These are phyloP conservation scores for Poecilia wingei DNA, from an alignment of 2,797 vertebrate genomes.

Conservation along the genomic window DNA sequence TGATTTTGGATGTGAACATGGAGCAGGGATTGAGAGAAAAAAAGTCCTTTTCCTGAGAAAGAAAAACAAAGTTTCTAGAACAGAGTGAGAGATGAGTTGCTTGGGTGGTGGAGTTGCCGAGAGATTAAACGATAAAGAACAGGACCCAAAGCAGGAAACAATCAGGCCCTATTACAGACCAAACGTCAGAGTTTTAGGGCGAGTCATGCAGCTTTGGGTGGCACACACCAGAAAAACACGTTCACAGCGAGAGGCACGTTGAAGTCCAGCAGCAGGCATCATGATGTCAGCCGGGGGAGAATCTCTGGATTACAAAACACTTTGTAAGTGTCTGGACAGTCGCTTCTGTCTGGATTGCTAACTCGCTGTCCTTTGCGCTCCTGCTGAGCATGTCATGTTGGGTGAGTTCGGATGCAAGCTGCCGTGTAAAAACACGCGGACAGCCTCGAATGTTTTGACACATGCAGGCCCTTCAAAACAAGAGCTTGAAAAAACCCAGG, in stretches of 20 bases:
- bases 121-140: constrained; percentile 72
- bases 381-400: constrained; percentile 26
- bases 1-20: not conserved
- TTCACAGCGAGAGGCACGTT: constrained; percentile 39
- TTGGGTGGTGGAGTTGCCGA: constrained; percentile 67
- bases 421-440: constrained; percentile 1
- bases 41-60: constrained; percentile 17
- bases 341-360: constrained; percentile 22
- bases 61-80: not conserved
- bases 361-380: constrained; percentile 17
- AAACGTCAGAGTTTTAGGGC: constrained; percentile 71
- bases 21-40: not conserved
- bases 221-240: constrained; percentile 64
- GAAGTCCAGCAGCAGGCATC: constrained; percentile 9
- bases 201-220: constrained; percentile 39
- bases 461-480: constrained; percentile 31
- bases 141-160: constrained; percentile 74
- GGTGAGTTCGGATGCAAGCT: constrained; percentile 1
- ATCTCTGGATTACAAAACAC: not conserved
- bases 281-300: constrained; percentile 13
- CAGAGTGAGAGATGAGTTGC: constrained; percentile 26
- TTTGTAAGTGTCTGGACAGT: constrained; percentile 5
- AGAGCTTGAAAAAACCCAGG: constrained; percentile 41
- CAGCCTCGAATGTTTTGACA: not conserved
- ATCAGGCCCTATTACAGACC: constrained; percentile 74